A percentile compares a stretch with the other conserved stretches of the same genome.
phyloP scores from a whole-genome alignment of 2,113 vertebrate genomes.

The Anthoscopus minutus region DNA sequence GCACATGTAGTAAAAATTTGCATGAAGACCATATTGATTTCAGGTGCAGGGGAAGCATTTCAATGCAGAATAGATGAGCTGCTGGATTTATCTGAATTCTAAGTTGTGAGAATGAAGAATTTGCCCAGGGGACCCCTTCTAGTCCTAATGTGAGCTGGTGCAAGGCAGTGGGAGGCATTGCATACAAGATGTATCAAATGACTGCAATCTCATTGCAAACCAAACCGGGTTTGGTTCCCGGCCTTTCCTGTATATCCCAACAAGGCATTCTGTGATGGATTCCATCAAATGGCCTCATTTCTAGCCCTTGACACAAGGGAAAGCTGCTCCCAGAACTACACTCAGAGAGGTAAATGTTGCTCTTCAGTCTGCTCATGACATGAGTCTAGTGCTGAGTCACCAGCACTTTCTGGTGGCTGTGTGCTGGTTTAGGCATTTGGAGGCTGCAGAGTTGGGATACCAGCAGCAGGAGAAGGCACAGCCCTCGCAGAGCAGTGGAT shows the following conservation, averaged over 20 bases:
- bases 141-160: not conserved
- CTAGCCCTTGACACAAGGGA: not conserved
- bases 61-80: not conserved
- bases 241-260: not conserved
- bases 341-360: not conserved
- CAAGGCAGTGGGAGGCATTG: not conserved
- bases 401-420: not conserved
- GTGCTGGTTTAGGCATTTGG: not conserved
- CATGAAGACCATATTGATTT: slow-evolving; percentile 8
- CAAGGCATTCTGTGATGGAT: not conserved
- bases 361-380: fast-evolving
- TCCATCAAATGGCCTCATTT: not conserved
- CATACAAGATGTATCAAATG: fast-evolving
- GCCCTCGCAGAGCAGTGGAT: not conserved
- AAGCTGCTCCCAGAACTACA: not conserved
- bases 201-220: no score
- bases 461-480: not conserved
- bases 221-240: not conserved
- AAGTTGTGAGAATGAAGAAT: not conserved
- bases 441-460: not conserved
- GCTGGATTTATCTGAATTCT: not conserved
- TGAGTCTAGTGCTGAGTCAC: not conserved
- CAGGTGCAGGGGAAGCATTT: not conserved
- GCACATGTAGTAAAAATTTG: slow-evolving; percentile 25
- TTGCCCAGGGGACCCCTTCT: not conserved